Percentiles rank a stretch among this genome's conserved stretches.
Evolutionary conservation across 2,797 vertebrate genomes (phyloP).

Genomic region (Hypotaenidia philippensis): DNA sequence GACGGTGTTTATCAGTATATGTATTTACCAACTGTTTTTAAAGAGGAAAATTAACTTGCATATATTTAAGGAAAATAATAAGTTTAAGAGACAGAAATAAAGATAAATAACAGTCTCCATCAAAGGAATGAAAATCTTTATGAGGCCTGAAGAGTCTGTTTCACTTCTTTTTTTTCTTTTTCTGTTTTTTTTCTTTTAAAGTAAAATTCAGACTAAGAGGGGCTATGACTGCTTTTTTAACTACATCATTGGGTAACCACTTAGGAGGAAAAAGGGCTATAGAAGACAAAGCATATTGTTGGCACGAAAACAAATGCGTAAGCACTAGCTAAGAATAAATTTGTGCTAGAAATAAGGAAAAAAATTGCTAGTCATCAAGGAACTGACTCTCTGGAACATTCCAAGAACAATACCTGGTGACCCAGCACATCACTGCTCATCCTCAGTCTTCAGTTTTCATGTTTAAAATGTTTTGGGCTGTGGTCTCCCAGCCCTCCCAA

Average conservation of each 20-base stretch:
- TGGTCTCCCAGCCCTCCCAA: background rate
- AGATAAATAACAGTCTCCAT: background rate
- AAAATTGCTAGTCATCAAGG: slow-evolving; percentile 14
- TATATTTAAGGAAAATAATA: background rate
- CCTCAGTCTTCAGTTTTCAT: background rate
- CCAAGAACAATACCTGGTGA: slow-evolving; percentile 14
- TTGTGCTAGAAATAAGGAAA: background rate
- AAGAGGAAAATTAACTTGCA: background rate
- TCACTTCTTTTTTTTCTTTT: background rate
- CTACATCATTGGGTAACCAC: slow-evolving; percentile 1
- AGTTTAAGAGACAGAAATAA: background rate
- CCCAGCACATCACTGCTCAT: background rate
- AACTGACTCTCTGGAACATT: slow-evolving; percentile 20
- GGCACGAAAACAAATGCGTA: slow-evolving; percentile 39
- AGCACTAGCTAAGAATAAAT: slow-evolving; percentile 36
- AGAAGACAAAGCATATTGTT: slow-evolving; percentile 8
- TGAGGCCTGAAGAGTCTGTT: background rate
- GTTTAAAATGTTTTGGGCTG: background rate
- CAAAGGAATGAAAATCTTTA: background rate
- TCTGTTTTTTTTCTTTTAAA: background rate
- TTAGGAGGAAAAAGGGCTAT: slow-evolving; percentile 31
- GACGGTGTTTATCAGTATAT: background rate
- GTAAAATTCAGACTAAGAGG: background rate
- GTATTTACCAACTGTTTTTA: background rate
- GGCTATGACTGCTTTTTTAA: background rate